These are phyloP conservation scores for Acrocephalus scirpaceus DNA, from an alignment of 2,797 vertebrate species.

Conservation along the genomic window DNA sequence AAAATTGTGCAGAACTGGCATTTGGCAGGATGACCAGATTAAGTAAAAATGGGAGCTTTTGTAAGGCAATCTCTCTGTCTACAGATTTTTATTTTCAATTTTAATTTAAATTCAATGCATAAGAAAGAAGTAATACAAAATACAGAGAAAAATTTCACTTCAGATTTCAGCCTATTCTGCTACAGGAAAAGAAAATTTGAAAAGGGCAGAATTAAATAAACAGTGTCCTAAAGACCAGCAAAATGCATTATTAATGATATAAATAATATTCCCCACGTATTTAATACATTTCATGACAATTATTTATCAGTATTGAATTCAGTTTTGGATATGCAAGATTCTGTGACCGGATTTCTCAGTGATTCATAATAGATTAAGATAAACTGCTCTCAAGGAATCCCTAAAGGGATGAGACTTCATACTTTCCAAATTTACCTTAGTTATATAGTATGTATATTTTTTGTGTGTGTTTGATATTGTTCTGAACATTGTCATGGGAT, in stretches of 20 bases:
- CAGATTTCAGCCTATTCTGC: not conserved
- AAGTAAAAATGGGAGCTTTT: not conserved
- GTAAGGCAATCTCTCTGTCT: not conserved
- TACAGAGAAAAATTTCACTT: not conserved
- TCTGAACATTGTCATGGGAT: not conserved
- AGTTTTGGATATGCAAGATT: not conserved
- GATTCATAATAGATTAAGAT: not conserved
- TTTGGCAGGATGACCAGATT: not conserved
- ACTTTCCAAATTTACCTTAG: not conserved
- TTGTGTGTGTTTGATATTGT: not conserved
- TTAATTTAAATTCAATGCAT: not conserved
- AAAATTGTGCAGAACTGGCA: not conserved
- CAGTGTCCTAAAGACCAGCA: not conserved
- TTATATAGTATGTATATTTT: not conserved
- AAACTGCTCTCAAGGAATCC: not conserved
- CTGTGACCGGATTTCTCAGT: not conserved
- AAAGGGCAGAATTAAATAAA: not conserved
- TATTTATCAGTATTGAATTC: not conserved
- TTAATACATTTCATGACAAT: not conserved
- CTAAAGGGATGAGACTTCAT: not conserved
- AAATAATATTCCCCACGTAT: not conserved
- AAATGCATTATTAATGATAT: fast-evolving
- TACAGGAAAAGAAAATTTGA: not conserved
- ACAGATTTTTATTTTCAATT: not conserved
- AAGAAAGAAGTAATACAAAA: not conserved